phyloP scores from a whole-genome alignment of 2,888 invertebrate species.

The Octodonta nipae region DNA sequence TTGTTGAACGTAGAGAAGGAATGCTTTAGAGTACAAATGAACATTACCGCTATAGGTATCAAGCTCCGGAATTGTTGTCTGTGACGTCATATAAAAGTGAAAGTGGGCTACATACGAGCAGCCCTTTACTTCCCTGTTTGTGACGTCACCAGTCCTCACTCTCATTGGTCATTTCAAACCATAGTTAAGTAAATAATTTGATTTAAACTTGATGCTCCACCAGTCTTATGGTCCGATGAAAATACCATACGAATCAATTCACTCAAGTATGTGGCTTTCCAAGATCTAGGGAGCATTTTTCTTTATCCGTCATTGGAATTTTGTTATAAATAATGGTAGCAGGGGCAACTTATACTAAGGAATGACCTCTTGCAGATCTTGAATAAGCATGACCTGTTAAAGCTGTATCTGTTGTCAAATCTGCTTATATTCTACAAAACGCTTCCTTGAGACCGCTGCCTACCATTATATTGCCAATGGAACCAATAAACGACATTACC shows the following conservation, averaged over 20 bases:
- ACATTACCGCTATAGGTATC: no score
- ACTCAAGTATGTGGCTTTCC: background rate
- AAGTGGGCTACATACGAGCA: no score
- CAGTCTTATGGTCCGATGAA: no score
- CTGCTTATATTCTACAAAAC: conserved; percentile 19
- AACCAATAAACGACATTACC: background rate
- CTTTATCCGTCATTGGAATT: conserved; percentile 1
- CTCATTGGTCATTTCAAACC: no score
- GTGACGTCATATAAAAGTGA: no score
- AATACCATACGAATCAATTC: background rate
- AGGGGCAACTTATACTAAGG: conserved; percentile 1
- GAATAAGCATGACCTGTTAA: conserved; percentile 16
- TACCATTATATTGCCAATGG: conserved; percentile 13
- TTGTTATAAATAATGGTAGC: background rate
- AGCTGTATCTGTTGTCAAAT: conserved; percentile 14
- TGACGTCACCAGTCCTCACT: no score
- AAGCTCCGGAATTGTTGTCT: no score
- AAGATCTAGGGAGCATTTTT: background rate
- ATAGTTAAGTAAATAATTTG: no score
- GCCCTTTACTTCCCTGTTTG: no score
- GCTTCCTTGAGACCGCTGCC: conserved; percentile 19
- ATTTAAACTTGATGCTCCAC: no score
- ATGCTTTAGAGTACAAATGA: background rate
- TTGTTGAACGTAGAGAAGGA: background rate
- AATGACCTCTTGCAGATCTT: conserved; percentile 8